Conservation (phyloP, 2,797 vertebrate genomes). For the Sebastes hubbsi region DNA sequence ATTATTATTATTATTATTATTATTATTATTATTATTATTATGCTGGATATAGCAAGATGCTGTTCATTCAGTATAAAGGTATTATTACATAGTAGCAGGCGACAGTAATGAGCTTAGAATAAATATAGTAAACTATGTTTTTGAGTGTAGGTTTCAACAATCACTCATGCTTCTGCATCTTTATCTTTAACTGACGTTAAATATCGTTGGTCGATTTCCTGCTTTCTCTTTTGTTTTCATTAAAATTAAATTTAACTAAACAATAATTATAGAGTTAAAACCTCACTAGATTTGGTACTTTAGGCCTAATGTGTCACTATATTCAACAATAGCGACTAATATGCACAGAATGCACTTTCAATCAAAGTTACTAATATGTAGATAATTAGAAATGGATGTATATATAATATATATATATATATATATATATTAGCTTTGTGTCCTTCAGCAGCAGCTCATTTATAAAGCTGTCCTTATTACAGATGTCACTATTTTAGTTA, state of each 20-base stretch:
- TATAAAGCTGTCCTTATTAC: not conserved
- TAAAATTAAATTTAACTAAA: not conserved
- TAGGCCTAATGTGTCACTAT: not conserved
- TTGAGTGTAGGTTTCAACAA: not conserved
- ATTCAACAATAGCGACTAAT: not conserved
- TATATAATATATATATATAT: too few species aligned
- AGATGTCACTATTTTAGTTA: not conserved
- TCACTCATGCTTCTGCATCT: not conserved
- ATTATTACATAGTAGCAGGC: not conserved
- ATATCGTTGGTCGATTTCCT: not conserved
- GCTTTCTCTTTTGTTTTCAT: not conserved
- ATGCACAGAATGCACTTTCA: not conserved
- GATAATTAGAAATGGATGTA: not conserved
- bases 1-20: not conserved
- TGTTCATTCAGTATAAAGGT: not conserved
- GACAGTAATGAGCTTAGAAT: accelerated
- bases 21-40: not conserved
- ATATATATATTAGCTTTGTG: not conserved
- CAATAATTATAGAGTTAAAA: not conserved
- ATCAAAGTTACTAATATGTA: not conserved
- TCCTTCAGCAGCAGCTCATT: not conserved
- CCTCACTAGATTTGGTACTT: too few species aligned
- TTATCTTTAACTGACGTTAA: not conserved
- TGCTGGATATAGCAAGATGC: not conserved
- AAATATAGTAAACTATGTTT: not conserved